A percentile compares a stretch with the other conserved stretches of the same genome.
These are phyloP conservation scores for Delichon dasypus DNA, from an alignment of 2,797 vertebrate species.

Conservation along the genomic window DNA sequence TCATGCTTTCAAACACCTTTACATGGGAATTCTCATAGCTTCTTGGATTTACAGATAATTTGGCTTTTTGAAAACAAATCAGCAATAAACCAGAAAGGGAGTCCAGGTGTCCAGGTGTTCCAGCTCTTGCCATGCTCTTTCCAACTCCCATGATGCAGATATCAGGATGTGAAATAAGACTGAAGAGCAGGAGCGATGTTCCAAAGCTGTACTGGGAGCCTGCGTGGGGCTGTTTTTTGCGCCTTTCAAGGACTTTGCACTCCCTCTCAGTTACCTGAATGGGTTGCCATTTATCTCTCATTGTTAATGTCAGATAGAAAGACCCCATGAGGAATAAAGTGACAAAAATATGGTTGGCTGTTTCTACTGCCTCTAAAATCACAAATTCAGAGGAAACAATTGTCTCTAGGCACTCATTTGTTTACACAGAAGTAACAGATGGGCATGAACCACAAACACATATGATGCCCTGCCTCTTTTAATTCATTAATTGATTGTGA, in stretches of 20 bases:
- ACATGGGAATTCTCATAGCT: not conserved
- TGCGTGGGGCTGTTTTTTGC: not conserved
- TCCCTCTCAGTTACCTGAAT: not conserved
- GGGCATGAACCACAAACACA: not conserved
- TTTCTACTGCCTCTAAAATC: not conserved
- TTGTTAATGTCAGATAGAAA: not conserved
- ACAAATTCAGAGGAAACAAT: not conserved
- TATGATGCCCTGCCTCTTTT: not conserved
- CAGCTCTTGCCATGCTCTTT: not conserved
- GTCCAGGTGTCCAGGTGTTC: not conserved
- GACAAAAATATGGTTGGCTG: not conserved
- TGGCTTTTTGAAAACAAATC: not conserved
- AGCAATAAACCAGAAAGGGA: not conserved
- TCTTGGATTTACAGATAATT: not conserved
- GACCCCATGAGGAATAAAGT: not conserved
- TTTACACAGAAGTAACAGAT: not conserved
- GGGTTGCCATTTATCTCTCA: not conserved
- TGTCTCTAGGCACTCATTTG: not conserved
- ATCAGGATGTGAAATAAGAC: not conserved
- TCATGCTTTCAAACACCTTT: not conserved
- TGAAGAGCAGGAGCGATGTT: not conserved
- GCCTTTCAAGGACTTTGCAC: not conserved
- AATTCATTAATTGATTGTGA: not conserved
- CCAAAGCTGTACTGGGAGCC: not conserved
- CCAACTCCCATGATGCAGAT: not conserved